A percentile compares a stretch with the other conserved stretches of the same genome.
These are phyloP conservation scores for Macquaria ambigua DNA, from an alignment of 2,113 vertebrate species.

Conservation along the genomic window DNA sequence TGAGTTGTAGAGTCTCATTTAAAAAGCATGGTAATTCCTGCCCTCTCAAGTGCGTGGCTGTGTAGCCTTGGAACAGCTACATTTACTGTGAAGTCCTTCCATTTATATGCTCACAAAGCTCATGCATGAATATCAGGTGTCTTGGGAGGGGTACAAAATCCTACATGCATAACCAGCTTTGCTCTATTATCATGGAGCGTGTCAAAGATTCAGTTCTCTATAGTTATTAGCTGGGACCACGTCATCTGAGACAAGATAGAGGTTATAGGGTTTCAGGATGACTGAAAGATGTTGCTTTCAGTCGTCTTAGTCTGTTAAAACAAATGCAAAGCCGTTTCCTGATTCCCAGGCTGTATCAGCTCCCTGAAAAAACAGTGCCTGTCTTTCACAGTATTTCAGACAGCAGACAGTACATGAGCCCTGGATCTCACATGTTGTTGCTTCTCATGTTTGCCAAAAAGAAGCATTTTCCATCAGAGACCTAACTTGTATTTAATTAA, in stretches of 20 bases:
- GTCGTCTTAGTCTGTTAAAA: constrained; percentile 10
- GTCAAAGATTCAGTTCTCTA: constrained; percentile 15
- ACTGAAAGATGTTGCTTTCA: constrained; percentile 8
- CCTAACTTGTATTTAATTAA: neutral
- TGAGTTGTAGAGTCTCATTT: neutral
- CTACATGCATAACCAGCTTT: constrained; percentile 28
- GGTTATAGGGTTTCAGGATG: constrained; percentile 37
- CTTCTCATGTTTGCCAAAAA: neutral
- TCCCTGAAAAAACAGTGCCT: neutral
- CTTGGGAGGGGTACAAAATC: constrained; percentile 22
- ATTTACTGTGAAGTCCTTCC: neutral
- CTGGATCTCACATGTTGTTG: neutral
- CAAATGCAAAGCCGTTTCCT: neutral
- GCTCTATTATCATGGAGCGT: constrained; percentile 29
- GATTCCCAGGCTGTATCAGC: neutral
- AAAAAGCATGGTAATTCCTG: neutral
- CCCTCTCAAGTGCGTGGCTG: neutral
- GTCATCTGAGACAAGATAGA: constrained; percentile 39
- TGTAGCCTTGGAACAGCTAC: neutral
- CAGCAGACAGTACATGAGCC: neutral
- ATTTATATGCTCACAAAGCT: neutral
- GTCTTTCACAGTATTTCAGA: neutral
- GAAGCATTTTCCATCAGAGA: neutral
- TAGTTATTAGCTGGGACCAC: constrained; percentile 1
- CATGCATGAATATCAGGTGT: constrained; percentile 36